phyloP scores from a whole-genome alignment of 2,113 vertebrate genomes.

The Monopterus albus region DNA sequence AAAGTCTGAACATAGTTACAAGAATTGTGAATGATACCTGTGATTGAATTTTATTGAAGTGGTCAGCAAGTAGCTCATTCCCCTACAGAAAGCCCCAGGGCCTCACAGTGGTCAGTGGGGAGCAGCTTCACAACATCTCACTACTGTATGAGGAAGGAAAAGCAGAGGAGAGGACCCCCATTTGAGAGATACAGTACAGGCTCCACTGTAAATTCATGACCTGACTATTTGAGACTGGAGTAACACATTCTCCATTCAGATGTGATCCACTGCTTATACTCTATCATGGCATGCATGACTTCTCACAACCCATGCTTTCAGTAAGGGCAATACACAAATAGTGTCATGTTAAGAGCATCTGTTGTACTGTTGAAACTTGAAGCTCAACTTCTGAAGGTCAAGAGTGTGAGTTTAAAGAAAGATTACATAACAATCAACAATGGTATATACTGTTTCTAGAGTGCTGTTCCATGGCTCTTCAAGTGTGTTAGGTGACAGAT shows the following conservation, averaged over 20 bases:
- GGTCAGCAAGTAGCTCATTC: conserved; percentile 77
- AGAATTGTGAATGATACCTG: conserved; percentile 73
- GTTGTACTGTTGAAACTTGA: background rate
- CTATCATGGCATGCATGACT: conserved; percentile 23
- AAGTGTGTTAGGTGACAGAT: background rate
- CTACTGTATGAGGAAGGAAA: conserved; percentile 23
- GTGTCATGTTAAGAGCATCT: background rate
- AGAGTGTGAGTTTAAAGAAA: background rate
- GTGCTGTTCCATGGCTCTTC: background rate
- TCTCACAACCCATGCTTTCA: conserved; percentile 11
- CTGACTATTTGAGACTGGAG: conserved; percentile 55
- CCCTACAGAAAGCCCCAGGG: conserved; percentile 72
- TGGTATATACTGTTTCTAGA: background rate
- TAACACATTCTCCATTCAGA: conserved; percentile 54
- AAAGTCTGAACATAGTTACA: conserved; percentile 78
- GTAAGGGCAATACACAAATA: conserved; percentile 21
- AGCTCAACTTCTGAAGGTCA: background rate
- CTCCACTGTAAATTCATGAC: conserved; percentile 66
- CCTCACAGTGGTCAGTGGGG: conserved; percentile 68
- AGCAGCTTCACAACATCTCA: conserved; percentile 65
- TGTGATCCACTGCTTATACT: conserved; percentile 15
- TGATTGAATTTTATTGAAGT: conserved; percentile 80
- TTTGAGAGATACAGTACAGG: conserved; percentile 53
- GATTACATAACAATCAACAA: background rate
- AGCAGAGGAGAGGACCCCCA: conserved; percentile 43